phyloP scores from a whole-genome alignment of 2,797 vertebrate species.

The Forpus xanthops region DNA sequence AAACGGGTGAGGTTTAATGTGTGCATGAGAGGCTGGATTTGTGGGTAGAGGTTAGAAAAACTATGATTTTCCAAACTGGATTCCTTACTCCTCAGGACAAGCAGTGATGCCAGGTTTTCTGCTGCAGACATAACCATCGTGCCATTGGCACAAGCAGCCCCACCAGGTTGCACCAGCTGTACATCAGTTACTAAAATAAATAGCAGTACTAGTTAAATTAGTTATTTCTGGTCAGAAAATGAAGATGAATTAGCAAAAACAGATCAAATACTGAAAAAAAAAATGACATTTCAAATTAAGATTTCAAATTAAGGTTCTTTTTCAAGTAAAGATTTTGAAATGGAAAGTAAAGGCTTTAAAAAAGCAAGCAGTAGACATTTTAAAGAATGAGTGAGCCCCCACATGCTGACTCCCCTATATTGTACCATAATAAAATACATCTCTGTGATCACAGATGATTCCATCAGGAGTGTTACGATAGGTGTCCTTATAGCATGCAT shows the following conservation, averaged over 20 bases:
- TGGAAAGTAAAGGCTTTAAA: conserved; percentile 36
- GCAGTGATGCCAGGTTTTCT: conserved; percentile 43
- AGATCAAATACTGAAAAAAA: conserved; percentile 21
- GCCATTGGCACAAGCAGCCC: conserved; percentile 14
- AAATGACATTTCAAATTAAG: conserved; percentile 26
- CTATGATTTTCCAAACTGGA: neutral
- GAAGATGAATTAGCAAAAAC: conserved; percentile 19
- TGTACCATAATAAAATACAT: neutral
- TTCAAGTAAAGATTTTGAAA: conserved; percentile 26
- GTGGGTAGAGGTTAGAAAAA: conserved; percentile 10
- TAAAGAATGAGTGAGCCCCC: neutral
- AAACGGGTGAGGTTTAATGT: neutral
- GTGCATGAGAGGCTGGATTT: neutral
- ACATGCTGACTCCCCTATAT: conserved; percentile 5
- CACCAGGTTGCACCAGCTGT: conserved; percentile 42
- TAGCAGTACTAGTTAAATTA: conserved; percentile 48
- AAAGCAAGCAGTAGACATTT: conserved; percentile 18
- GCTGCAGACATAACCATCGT: neutral
- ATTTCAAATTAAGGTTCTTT: conserved; percentile 24
- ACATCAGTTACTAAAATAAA: conserved; percentile 59
- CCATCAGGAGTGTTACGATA: neutral
- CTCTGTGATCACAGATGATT: neutral
- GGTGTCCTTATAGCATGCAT: neutral
- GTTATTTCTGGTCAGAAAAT: conserved; percentile 60
- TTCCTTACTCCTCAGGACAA: conserved; percentile 53